Evolutionary conservation across 1,140 invertebrate genomes (phyloP).

Genomic region (Pachypeltis micranthus): DNA sequence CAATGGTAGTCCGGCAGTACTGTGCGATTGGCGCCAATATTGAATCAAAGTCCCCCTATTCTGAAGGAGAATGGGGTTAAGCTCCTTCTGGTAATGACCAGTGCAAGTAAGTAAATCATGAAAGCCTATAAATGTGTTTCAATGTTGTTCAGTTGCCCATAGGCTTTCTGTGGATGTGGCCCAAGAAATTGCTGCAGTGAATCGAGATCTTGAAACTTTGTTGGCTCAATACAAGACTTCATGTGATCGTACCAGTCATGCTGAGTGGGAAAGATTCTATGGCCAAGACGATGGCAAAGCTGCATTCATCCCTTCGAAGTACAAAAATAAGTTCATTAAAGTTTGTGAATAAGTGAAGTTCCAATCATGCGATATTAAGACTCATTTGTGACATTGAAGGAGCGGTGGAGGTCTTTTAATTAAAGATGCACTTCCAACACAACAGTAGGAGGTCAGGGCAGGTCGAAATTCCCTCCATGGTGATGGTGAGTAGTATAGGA

Average conservation of each 20-base stretch:
- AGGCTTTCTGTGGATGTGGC: slow-evolving; percentile 14
- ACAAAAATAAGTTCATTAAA: not conserved
- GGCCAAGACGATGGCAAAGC: not conserved
- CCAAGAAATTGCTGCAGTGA: slow-evolving; percentile 12
- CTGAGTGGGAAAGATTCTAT: not conserved
- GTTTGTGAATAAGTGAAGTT: too few species aligned
- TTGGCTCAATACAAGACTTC: slow-evolving; percentile 6
- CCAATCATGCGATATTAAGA: too few species aligned
- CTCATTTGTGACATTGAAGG: not conserved
- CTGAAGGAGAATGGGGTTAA: not conserved
- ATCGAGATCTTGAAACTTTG: slow-evolving; percentile 11
- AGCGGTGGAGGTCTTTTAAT: not conserved
- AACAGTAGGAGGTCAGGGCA: too few species aligned
- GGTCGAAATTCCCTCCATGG: too few species aligned
- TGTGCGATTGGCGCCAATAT: not conserved
- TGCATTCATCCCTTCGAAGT: not conserved
- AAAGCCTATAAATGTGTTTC: too few species aligned
- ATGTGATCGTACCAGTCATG: not conserved
- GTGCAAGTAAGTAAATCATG: too few species aligned
- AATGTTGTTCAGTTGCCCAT: not conserved
- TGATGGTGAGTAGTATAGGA: too few species aligned
- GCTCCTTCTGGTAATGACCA: not conserved
- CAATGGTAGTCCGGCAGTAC: not conserved
- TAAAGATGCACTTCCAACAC: too few species aligned
- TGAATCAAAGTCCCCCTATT: not conserved